Evolutionary conservation across 2,113 vertebrate species (phyloP), one percentile per base, ranked within the genome.

Genomic region (Pseudorhombus dupliciocellatus): DNA sequence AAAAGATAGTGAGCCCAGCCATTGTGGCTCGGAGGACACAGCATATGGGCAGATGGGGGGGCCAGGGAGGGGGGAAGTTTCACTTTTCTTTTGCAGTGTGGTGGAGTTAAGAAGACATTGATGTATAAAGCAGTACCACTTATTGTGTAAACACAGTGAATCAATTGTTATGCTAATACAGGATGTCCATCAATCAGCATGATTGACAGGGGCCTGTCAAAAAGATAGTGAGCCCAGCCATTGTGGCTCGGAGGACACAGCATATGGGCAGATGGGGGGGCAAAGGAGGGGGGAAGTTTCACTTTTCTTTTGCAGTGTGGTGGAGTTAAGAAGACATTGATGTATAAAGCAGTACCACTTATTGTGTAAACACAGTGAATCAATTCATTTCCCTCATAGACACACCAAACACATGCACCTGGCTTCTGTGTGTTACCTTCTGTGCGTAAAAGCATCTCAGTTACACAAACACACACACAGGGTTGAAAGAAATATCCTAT

Each of bases 141-240:
- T n/a, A n/a, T n/a, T n/a, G n/a, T n/a, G n/a, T n/a, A n/a, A n/a
- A n/a, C n/a, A n/a, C n/a, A n/a, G n/a, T n/a, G n/a, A n/a, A n/a
- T n/a, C n/a, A n/a, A n/a, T n/a, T 88, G 89, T 89, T 87, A 87
- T 89, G 86, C 55, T 88, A 84, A 89, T 88, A 51, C 21, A 0
- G 11, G 8, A 70, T 30, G 62, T 66, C 81, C 58, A 40, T 89
- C 83, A 81, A 71, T 52, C 63, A 67, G 26, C 1, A 3, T 82
- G 88, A 89, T 51, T 91, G 86, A 83, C 75, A 42, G 65, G 50
- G 28, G 18, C 51, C 21, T 58, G 53, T 81, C 70, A 71, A 22
- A 74, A 34, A 65, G 16, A 57, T 44, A 50, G 42, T 7, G 54
- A 46, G 25, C 37, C 22, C 18, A 31, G 59, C 1, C 52, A 57